These are phyloP conservation scores for Oryzias curvinotus DNA, from an alignment of 2,113 vertebrate genomes.

Conservation along the genomic window DNA sequence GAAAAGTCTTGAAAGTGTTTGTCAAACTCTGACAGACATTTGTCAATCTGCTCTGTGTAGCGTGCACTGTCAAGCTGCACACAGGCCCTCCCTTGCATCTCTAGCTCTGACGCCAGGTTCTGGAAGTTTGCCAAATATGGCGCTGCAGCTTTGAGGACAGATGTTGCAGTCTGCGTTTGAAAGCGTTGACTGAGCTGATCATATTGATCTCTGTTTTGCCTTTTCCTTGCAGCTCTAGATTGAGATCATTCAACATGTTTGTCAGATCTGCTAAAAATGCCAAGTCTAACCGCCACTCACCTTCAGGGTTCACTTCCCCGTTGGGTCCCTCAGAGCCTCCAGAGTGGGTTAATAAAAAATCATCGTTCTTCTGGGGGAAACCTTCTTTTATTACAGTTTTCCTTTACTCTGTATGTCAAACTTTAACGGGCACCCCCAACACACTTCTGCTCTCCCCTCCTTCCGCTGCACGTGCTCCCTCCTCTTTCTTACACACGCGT, in stretches of 20 bases:
- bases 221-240: background rate
- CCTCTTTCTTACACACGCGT: too few relatives aligned
- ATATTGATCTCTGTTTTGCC: background rate
- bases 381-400: too few relatives aligned
- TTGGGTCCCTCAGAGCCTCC: too few relatives aligned
- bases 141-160: background rate
- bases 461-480: too few relatives aligned
- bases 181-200: constrained; percentile 1
- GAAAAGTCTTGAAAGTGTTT: constrained; percentile 32
- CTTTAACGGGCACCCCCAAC: too few relatives aligned
- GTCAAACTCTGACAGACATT: constrained; percentile 17
- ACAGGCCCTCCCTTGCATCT: background rate
- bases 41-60: constrained; percentile 21
- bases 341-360: too few relatives aligned
- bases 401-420: too few relatives aligned
- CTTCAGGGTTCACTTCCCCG: too few relatives aligned
- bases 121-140: constrained; percentile 23
- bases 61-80: constrained; percentile 2
- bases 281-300: background rate
- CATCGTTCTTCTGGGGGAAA: too few relatives aligned
- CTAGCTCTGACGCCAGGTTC: constrained; percentile 7
- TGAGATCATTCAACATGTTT: background rate
- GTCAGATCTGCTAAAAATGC: background rate
- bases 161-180: background rate
- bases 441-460: too few relatives aligned